Evolutionary conservation across 1,140 invertebrate species (phyloP), one percentile per base, ranked within the genome.

Genomic region (Acromyrmex heyeri): DNA sequence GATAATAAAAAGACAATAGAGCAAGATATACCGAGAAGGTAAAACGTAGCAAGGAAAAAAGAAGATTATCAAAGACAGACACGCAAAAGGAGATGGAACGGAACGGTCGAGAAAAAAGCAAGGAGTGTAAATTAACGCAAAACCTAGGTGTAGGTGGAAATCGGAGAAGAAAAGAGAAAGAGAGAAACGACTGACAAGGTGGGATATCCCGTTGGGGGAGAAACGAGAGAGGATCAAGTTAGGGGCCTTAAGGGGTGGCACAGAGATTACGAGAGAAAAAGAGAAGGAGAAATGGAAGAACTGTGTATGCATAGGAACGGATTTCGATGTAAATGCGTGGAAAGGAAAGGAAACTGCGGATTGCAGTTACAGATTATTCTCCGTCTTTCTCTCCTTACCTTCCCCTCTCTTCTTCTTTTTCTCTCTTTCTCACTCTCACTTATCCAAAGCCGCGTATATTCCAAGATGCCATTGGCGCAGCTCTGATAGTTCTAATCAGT

Each of bases 301-400:
- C 73, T 77, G 59, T 75, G 57, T 85, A 85, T 64, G 82, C 61
- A 67, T 85, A 77, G 55, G 14, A 16, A 83, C 61, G 85, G 75
- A 86, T 86, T 78, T 79, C 62, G 76, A 86, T 79, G 75, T 79
- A 79, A 85, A 85, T 85, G 61, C 50, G 73, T 64, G 61, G 50
- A 62, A 50, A 78, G 75, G 44, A 75, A 83, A 75, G 81, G 70
- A 83, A 77, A 64, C 72, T 76, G 73, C 30, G 82, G 61, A 59
- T 86, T 57, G 34, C 38, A 86, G 48, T 79, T 86, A 55, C 83
- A 86, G 62, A 86, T 77, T 83, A 53, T 18, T 38, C 50, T 83
- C 55, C 55, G 69, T 50, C 62, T 64, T 7, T 59, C 18, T 62
- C 50, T 82, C 62, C 0, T 44, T 44, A 10, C 8, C 38, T 44